phyloP scores from a whole-genome alignment of 2,113 vertebrate genomes.

The Bos indicus region DNA sequence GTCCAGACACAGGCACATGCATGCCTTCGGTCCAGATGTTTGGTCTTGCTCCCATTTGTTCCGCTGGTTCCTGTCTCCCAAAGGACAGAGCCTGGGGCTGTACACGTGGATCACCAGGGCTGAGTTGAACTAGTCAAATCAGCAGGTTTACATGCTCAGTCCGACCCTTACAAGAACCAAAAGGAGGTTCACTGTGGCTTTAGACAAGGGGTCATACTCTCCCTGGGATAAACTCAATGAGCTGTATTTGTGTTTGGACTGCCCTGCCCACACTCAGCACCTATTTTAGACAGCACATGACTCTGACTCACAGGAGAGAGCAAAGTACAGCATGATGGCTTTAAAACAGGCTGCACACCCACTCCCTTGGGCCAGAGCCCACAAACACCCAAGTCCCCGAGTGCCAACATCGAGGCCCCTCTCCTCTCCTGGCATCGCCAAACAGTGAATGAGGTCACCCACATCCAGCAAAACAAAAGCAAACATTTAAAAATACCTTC shows the following conservation, averaged over 20 bases:
- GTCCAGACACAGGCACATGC: not conserved
- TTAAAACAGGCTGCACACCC: not conserved
- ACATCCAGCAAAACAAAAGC: not conserved
- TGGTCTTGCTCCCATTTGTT: not conserved
- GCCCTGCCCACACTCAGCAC: not conserved
- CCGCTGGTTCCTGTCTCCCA: not conserved
- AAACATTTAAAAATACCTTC: constrained; percentile 24
- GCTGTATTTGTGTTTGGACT: not conserved
- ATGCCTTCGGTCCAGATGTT: not conserved
- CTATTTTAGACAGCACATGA: constrained; percentile 42
- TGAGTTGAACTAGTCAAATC: not conserved
- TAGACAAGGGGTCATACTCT: not conserved
- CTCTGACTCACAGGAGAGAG: constrained; percentile 51
- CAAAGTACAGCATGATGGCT: not conserved
- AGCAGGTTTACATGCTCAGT: not conserved
- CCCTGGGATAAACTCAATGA: not conserved
- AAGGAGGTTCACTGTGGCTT: not conserved
- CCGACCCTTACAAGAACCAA: not conserved
- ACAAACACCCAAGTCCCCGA: not conserved
- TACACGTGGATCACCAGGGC: not conserved
- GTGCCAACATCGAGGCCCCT: not conserved
- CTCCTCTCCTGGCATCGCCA: not conserved
- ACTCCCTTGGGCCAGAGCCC: not conserved
- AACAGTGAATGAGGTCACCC: not conserved
- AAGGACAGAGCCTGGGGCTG: not conserved